Evolutionary conservation across 2,888 invertebrate species (phyloP).

Genomic region (Axea sp.): DNA sequence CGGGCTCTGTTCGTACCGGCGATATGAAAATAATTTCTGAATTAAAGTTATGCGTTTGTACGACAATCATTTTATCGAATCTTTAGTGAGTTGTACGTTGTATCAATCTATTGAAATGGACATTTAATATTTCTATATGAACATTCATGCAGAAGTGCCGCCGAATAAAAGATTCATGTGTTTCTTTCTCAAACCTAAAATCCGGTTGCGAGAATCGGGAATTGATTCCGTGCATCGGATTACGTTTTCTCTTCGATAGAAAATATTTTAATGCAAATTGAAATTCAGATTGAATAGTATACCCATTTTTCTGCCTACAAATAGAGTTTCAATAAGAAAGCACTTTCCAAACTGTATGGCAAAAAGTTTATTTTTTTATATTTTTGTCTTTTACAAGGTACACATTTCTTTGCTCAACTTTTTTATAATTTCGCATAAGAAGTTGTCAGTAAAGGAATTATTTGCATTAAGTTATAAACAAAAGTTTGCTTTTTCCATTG

Average conservation of each 20-base stretch:
- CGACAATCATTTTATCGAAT: conserved; percentile 1
- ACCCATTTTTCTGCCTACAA: conserved; percentile 27
- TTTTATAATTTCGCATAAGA: too few species aligned
- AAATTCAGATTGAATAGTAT: conserved; percentile 34
- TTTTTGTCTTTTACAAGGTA: too few species aligned
- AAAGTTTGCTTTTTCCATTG: too few species aligned
- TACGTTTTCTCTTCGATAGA: conserved; percentile 29
- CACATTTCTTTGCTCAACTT: too few species aligned
- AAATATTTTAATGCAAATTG: conserved; percentile 50
- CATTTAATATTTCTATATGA: conserved; percentile 1
- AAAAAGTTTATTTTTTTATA: background rate
- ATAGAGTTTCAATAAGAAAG: conserved; percentile 1
- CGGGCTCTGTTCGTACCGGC: too few species aligned
- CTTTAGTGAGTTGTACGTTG: background rate
- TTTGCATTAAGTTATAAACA: too few species aligned
- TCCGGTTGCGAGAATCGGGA: conserved; percentile 28
- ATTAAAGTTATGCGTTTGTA: too few species aligned
- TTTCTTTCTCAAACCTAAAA: conserved; percentile 20
- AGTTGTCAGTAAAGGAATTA: too few species aligned
- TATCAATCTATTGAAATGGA: conserved; percentile 1
- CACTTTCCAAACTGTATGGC: conserved; percentile 3
- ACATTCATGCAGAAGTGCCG: background rate
- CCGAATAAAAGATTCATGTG: conserved; percentile 14
- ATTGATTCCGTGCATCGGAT: conserved; percentile 40
- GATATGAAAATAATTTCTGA: too few species aligned